phyloP scores from a whole-genome alignment of 2,888 invertebrate species.

The Abrostola triplasia region DNA sequence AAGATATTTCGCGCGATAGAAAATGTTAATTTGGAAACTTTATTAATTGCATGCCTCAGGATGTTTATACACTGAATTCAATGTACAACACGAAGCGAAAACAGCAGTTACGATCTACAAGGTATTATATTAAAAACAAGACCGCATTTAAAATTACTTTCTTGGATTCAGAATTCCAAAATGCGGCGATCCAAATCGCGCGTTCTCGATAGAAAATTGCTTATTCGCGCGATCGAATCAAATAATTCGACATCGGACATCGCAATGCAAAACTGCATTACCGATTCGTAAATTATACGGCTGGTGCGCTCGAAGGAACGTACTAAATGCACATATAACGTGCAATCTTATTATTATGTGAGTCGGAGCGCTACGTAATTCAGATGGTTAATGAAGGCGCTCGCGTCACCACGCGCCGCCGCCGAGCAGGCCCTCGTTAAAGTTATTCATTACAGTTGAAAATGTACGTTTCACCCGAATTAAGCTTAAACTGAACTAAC shows the following conservation, averaged over 20 bases:
- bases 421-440: constrained; percentile 46
- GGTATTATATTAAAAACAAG: constrained; percentile 3
- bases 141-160: constrained; percentile 16
- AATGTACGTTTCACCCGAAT: constrained; percentile 49
- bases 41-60: constrained; percentile 18
- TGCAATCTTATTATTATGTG: constrained; percentile 44
- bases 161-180: constrained; percentile 17
- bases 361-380: constrained; percentile 48
- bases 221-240: constrained; percentile 40
- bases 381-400: constrained; percentile 56
- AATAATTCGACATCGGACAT: constrained; percentile 37
- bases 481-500: constrained; percentile 47
- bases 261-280: constrained; percentile 32
- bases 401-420: constrained; percentile 35
- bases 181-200: constrained; percentile 14
- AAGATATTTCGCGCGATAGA: constrained; percentile 12
- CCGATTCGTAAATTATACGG: constrained; percentile 33
- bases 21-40: constrained; percentile 42
- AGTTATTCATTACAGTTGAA: constrained; percentile 54
- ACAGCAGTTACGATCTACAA: background rate
- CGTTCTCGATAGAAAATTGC: constrained; percentile 41
- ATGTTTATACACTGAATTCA: background rate
- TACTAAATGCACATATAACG: constrained; percentile 38
- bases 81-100: background rate
- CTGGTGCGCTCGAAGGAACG: constrained; percentile 15